Evolutionary conservation across 2,888 invertebrate genomes (phyloP).

Genomic region (Eupithecia vulgata): DNA sequence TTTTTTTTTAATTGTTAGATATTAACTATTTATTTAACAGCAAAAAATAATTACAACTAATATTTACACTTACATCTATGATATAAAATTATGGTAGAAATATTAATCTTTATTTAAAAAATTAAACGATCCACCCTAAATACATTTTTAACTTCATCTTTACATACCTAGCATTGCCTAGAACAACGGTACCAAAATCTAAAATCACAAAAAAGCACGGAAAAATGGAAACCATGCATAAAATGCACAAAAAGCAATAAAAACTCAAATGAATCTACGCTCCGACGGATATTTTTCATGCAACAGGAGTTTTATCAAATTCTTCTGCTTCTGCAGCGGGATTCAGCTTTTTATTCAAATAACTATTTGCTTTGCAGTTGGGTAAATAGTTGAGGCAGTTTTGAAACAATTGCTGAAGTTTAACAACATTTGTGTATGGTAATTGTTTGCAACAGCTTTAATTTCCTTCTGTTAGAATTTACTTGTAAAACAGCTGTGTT

Average conservation of each 20-base stretch:
- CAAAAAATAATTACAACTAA: too few relatives aligned
- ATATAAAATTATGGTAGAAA: too few relatives aligned
- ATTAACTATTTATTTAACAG: too few relatives aligned
- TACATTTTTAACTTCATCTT: neutral
- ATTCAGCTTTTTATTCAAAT: slow-evolving; percentile 38
- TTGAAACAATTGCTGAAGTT: slow-evolving; percentile 38
- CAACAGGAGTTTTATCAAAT: slow-evolving; percentile 40
- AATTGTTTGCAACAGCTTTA: slow-evolving; percentile 29
- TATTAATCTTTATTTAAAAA: too few relatives aligned
- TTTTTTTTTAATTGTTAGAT: too few relatives aligned
- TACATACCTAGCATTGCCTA: neutral
- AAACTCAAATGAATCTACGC: slow-evolving; percentile 20
- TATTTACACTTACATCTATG: too few relatives aligned
- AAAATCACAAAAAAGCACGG: neutral
- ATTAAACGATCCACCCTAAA: too few relatives aligned
- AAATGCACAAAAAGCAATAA: slow-evolving; percentile 4
- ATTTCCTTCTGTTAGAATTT: slow-evolving; percentile 24
- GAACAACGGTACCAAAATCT: neutral
- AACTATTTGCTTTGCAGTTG: slow-evolving; percentile 11
- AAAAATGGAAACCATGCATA: slow-evolving; percentile 14
- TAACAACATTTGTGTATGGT: slow-evolving; percentile 32
- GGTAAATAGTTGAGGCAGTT: slow-evolving; percentile 43
- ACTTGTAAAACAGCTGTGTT: slow-evolving; percentile 11
- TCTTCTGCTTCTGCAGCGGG: slow-evolving; percentile 24
- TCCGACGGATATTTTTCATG: slow-evolving; percentile 36